Evolutionary conservation across 2,888 invertebrate genomes (phyloP), one percentile per base, ranked within the genome.

Genomic region (Mimachlamys varia): DNA sequence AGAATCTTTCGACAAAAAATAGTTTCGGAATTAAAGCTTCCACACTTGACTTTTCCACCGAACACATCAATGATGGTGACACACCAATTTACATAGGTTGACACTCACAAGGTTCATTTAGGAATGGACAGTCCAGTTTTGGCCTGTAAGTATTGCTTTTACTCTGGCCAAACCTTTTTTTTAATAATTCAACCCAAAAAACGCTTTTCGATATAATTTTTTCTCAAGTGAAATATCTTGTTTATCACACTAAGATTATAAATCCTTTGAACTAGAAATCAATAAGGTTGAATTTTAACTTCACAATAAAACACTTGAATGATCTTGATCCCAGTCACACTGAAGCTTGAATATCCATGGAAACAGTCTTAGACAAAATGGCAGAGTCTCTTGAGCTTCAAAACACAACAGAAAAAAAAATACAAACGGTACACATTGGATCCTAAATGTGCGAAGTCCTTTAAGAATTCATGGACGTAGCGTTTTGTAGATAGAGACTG

Each of bases 261-360:
- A 7, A 62, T 62, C 62, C 44, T 7, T 44, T 3, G 44, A 44
- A 44, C 44, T 44, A 44, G 44, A 7, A 44, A 44, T 44, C 7
- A 44, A 5, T 44, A 44, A 44, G 4, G 3, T 44, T 7, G 7
- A 44, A 44, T 44, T 44, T 44, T 44, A 44, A 44, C 7, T 44
- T 44, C 7, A 44, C 44, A 44, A 2, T 27, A 33, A 76, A 76
- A 76, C 76, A 76, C 15, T 27, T 10, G 22, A 27, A 10, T 33
- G 76, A 76, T 76, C 76, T 13, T 33, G 27, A 76, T 33, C 27
- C 13, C 33, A 44, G 44, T 76, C 76, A 76, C 4, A 22, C 27
- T 33, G 76, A 76, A 76, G 76, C 76, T 76, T 76, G 76, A 33
- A 76, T 76, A 76, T 76, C 76, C 76, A 76, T 76, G 76, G 76